These are phyloP conservation scores for Nycticebus coucang DNA, from an alignment of 2,113 vertebrate species.

Conservation along the genomic window DNA sequence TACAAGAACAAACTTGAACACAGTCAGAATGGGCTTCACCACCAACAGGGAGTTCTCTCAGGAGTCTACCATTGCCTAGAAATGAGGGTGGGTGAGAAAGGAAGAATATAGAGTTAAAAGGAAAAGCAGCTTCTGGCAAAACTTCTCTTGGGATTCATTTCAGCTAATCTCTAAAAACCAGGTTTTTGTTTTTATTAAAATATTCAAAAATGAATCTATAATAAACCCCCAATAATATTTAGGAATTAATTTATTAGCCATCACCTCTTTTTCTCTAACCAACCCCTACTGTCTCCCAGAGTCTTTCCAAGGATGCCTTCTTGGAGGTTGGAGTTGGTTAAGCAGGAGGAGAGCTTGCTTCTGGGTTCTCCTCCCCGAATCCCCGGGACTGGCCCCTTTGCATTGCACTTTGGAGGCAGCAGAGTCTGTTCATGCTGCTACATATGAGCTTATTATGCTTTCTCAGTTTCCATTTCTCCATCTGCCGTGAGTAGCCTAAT, in stretches of 20 bases:
- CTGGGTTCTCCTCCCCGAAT: neutral
- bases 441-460: neutral
- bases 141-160: neutral
- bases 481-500: conserved; percentile 44
- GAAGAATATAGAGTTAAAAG: neutral
- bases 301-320: conserved; percentile 49
- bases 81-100: neutral
- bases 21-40: conserved; percentile 45
- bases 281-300: conserved; percentile 14
- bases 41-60: conserved; percentile 43
- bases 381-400: neutral
- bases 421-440: neutral
- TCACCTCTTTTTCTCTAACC: neutral
- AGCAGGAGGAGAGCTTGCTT: conserved; percentile 8
- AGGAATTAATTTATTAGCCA: conserved; percentile 31
- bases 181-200: conserved; percentile 44
- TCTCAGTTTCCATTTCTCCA: neutral
- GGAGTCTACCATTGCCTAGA: neutral
- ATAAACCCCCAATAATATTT: conserved; percentile 27
- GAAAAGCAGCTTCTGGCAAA: neutral
- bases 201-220: neutral
- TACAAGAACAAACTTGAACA: conserved; percentile 72
- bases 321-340: neutral
- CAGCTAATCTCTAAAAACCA: conserved; percentile 24
- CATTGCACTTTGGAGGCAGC: neutral